phyloP scores from a whole-genome alignment of 2,797 vertebrate species.

The Crenuchus spilurus region DNA sequence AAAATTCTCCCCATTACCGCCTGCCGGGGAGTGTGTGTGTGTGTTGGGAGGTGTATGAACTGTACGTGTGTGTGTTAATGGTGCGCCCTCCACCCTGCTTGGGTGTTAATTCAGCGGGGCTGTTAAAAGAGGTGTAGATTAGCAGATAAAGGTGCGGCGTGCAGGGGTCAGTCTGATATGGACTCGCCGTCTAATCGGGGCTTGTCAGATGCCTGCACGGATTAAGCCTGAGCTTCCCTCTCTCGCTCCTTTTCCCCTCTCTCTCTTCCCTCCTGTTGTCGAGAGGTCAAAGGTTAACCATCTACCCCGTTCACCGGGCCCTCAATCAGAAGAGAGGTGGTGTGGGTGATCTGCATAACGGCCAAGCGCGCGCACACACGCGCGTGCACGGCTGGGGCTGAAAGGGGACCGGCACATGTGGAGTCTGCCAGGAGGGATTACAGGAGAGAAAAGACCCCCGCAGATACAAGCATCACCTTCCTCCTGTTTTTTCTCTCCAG shows the following conservation, averaged over 20 bases:
- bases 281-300: slow-evolving; percentile 91
- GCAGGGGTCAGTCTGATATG: slow-evolving; percentile 90
- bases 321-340: slow-evolving; percentile 83
- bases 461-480: slow-evolving; percentile 34
- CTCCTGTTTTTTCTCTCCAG: slow-evolving; percentile 40
- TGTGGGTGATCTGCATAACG: slow-evolving; percentile 87
- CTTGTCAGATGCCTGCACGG: slow-evolving; percentile 98
- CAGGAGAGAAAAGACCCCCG: slow-evolving; percentile 57
- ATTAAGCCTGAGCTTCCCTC: slow-evolving; percentile 91
- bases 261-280: slow-evolving; percentile 56
- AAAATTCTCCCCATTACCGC: background rate
- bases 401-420: slow-evolving; percentile 25
- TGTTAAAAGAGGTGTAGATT: slow-evolving; percentile 97
- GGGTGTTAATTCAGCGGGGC: slow-evolving; percentile 92
- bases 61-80: slow-evolving; percentile 90
- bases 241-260: slow-evolving; percentile 36
- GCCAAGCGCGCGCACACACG: slow-evolving; percentile 72
- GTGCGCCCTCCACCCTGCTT: slow-evolving; percentile 85
- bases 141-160: slow-evolving; percentile 96
- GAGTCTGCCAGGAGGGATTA: slow-evolving; percentile 68
- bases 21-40: background rate
- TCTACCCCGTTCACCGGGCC: slow-evolving; percentile 93
- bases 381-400: slow-evolving; percentile 29
- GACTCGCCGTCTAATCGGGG: slow-evolving; percentile 82
- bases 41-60: background rate